Base-by-base conservation (phyloP, 2,888 invertebrate genomes). In the Petrolisthes manimaculis region DNA sequence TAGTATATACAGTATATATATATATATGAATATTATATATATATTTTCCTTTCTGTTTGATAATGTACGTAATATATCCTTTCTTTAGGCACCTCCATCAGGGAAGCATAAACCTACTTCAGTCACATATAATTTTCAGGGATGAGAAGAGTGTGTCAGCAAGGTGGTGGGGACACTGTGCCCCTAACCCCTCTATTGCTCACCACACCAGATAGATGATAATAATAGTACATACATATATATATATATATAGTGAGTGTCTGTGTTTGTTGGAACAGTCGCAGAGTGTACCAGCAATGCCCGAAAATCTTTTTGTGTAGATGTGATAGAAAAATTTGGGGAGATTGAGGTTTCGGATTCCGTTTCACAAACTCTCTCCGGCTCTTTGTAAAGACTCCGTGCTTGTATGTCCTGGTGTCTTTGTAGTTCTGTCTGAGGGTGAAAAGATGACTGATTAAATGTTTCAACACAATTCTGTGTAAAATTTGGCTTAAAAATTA, bases 191-290 rank as follows among this genome's bases (percentile, higher is more conserved):
- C 71, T n/a, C 6, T n/a, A 21, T 71, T 71, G 71, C 9, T 18
- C 9, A 61, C 21, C 71, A n/a, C 71, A 71, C 71, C 71, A 71
- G 71, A 71, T 71, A 71, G 37, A 37, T 37, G 37, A 37, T 37
- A 37, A 37, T 37, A 37, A 37, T 37, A 37, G 37, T 37, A 37
- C 37, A 37, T 37, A 2, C 37, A 37, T 37, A 37, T 37, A 37
- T n/a, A 71, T 71, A 71, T 71, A 71, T 71, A 71, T 71, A 8
- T 71, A 8, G 67, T 82, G 67, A 81, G 51, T 86, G 53, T 75
- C 24, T 74, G 54, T 86, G 67, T 61, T n/a, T n/a, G 77, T 37
- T 37, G 37, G 37, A 2, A 37, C 37, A 37, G 37, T 37, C 37
- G 37, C 37, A 37, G 2, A 37, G 37, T 37, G 37, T 37, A 37